phyloP scores from a whole-genome alignment of 2,113 vertebrate species.

The Toxotes jaculatrix region DNA sequence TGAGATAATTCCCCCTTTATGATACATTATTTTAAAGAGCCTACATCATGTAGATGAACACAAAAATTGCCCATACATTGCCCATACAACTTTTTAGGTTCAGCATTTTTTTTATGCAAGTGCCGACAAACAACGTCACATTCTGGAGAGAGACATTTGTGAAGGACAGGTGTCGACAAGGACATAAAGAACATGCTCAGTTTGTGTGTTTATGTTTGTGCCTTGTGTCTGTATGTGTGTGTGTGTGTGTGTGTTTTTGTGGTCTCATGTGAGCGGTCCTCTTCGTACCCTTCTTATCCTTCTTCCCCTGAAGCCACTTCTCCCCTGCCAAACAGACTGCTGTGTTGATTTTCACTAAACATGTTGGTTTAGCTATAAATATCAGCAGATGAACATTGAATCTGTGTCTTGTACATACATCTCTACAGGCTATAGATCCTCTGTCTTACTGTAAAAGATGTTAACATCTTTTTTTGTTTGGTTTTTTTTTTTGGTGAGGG shows the following conservation, averaged over 20 bases:
- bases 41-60: background rate
- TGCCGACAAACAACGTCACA: background rate
- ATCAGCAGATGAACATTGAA: conserved; percentile 25
- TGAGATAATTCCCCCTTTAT: background rate
- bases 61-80: background rate
- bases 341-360: conserved; percentile 65
- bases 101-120: no score
- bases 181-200: background rate
- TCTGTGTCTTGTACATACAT: conserved; percentile 20
- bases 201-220: no score
- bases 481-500: background rate
- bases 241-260: conserved; percentile 21
- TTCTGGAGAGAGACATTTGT: background rate
- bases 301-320: conserved; percentile 52
- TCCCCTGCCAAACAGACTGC: conserved; percentile 62
- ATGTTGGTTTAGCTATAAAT: conserved; percentile 64
- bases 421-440: background rate
- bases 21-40: background rate
- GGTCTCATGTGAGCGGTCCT: conserved; percentile 25
- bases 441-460: background rate
- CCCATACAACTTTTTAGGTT: no score
- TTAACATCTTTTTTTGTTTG: background rate
- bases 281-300: conserved; percentile 16
- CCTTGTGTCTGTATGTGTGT: background rate
- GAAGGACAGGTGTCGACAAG: background rate